Conservation (phyloP, 2,797 vertebrate species). For the Clarias platycephalus region DNA sequence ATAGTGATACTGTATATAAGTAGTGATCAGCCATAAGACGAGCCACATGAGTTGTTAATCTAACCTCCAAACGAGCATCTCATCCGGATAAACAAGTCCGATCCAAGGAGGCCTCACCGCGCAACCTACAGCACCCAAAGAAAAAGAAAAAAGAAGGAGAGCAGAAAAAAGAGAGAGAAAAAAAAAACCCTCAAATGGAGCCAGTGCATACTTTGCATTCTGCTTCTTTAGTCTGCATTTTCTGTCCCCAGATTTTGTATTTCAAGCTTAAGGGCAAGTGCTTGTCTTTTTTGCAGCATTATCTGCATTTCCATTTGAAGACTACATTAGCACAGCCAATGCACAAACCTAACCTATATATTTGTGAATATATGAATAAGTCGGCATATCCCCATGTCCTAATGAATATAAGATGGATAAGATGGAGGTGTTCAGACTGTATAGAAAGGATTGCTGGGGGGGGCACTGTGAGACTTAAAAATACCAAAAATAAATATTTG, state of each 20-base stretch:
- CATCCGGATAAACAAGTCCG: too few species aligned
- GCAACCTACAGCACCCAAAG: too few species aligned
- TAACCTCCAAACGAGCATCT: too few species aligned
- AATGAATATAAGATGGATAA: neutral
- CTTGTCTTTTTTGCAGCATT: neutral
- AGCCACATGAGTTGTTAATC: too few species aligned
- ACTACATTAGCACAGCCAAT: neutral
- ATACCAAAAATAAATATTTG: neutral
- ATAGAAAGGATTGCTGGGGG: neutral
- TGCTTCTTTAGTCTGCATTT: neutral
- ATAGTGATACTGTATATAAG: neutral
- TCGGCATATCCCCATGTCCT: neutral
- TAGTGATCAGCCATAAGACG: neutral
- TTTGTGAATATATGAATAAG: neutral
- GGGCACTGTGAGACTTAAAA: neutral
- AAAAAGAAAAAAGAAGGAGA: too few species aligned
- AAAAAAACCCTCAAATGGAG: neutral
- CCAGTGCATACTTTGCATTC: neutral
- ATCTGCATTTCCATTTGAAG: neutral
- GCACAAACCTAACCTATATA: neutral
- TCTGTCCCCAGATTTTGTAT: neutral
- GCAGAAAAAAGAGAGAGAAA: too few species aligned
- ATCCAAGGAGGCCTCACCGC: too few species aligned
- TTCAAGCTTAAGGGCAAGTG: neutral
- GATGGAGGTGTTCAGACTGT: neutral